Evolutionary conservation across 2,888 invertebrate species (phyloP).

Genomic region (Metacarcinus magister): DNA sequence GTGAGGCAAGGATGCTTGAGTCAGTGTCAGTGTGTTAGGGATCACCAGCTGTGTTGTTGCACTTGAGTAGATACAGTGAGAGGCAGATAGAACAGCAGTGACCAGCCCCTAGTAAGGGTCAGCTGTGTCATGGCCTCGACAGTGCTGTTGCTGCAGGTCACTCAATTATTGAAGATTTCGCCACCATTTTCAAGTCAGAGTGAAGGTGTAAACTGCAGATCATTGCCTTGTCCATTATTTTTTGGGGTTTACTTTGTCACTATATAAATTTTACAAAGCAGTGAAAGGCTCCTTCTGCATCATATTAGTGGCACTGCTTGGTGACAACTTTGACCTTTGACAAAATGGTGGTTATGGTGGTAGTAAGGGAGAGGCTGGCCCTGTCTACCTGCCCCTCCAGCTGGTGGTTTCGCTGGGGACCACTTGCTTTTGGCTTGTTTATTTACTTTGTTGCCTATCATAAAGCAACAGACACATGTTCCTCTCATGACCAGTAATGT

Average conservation of each 20-base stretch:
- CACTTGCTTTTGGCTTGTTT: constrained; percentile 6
- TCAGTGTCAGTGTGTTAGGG: constrained; percentile 14
- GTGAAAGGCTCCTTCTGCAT: not conserved
- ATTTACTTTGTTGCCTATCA: not conserved
- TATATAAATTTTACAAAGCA: not conserved
- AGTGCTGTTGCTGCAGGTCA: not conserved
- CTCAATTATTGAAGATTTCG: not conserved
- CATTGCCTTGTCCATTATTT: not conserved
- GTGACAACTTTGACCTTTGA: not conserved
- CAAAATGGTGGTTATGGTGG: not conserved
- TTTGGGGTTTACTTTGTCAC: not conserved
- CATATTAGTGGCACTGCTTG: not conserved
- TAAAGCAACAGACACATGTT: not conserved
- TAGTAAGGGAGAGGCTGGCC: constrained; percentile 14
- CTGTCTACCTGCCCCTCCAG: constrained; percentile 21
- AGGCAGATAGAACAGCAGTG: constrained; percentile 35
- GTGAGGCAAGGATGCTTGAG: not conserved
- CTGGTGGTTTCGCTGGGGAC: not conserved
- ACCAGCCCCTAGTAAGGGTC: not conserved
- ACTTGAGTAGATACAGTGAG: constrained; percentile 27
- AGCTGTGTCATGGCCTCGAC: not conserved
- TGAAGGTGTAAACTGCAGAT: not conserved
- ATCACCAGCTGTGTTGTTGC: constrained; percentile 38
- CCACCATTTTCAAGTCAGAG: not conserved
- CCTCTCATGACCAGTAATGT: constrained; percentile 30